Conservation (phyloP, 2,797 vertebrate species). For the Micromesistius poutassou region DNA sequence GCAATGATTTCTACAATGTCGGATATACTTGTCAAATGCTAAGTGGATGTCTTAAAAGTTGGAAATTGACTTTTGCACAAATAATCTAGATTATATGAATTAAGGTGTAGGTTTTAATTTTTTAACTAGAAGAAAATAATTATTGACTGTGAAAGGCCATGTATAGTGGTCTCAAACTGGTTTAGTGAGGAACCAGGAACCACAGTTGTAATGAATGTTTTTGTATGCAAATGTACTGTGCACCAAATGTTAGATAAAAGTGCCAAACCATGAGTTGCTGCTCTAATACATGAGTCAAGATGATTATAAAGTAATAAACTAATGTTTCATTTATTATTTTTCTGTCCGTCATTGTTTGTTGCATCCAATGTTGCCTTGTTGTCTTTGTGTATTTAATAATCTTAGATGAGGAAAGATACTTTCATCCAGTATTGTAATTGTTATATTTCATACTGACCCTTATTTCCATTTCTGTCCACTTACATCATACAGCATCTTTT, state of each 20-base stretch:
- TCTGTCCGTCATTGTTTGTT: not conserved
- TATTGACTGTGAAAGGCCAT: slow-evolving; percentile 24
- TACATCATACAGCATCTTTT: not conserved
- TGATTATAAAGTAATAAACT: slow-evolving; percentile 50
- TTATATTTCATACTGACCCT: not conserved
- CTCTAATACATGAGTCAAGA: slow-evolving; percentile 33
- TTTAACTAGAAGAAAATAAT: slow-evolving; percentile 1
- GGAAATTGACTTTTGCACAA: slow-evolving; percentile 70
- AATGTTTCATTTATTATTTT: slow-evolving; percentile 54
- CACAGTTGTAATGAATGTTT: slow-evolving; percentile 48
- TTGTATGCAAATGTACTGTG: slow-evolving; percentile 37
- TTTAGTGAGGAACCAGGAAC: slow-evolving; percentile 27
- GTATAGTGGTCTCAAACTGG: slow-evolving; percentile 54
- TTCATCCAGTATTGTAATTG: not conserved
- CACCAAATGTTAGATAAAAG: slow-evolving; percentile 34
- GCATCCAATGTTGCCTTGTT: not conserved
- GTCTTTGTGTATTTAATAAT: not conserved
- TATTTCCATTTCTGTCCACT: not conserved
- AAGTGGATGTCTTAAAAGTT: slow-evolving; percentile 55
- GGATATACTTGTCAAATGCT: slow-evolving; percentile 37
- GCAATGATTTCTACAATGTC: slow-evolving; percentile 42
- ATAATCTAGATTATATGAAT: slow-evolving; percentile 55
- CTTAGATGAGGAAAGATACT: not conserved
- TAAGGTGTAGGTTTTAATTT: slow-evolving; percentile 32
- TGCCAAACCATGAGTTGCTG: slow-evolving; percentile 58